Percentiles rank a stretch among this genome's conserved stretches.
These are phyloP conservation scores for Etheostoma cragini DNA, from an alignment of 2,113 vertebrate genomes.

Conservation along the genomic window DNA sequence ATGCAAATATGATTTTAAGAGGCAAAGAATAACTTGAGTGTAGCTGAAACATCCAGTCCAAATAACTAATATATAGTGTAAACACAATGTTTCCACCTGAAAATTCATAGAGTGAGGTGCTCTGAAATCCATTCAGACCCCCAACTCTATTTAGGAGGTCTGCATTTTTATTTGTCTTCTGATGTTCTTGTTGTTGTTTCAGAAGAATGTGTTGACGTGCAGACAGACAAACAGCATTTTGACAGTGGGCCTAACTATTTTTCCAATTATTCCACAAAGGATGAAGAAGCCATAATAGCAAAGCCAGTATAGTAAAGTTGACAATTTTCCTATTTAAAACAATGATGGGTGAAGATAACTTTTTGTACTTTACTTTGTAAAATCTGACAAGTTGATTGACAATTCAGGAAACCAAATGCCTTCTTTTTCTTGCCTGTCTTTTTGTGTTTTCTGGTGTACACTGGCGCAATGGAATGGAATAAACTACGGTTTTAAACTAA, in stretches of 20 bases:
- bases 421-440: no score
- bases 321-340: neutral
- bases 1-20: slow-evolving; percentile 20
- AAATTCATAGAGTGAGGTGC: neutral
- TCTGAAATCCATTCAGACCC: neutral
- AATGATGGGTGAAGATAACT: no score
- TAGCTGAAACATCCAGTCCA: neutral
- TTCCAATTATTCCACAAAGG: no score
- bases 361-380: no score
- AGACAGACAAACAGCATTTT: neutral
- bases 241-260: neutral
- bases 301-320: neutral
- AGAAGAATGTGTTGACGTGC: neutral
- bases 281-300: neutral
- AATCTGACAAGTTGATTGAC: no score
- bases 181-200: neutral
- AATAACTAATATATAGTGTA: neutral
- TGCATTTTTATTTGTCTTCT: neutral
- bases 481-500: no score
- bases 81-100: neutral
- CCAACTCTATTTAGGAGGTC: neutral
- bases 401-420: no score
- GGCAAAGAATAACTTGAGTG: neutral
- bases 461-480: no score
- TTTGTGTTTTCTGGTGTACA: no score